These are phyloP conservation scores for Corynorhinus townsendii DNA, from an alignment of 2,113 vertebrate species.

Conservation along the genomic window DNA sequence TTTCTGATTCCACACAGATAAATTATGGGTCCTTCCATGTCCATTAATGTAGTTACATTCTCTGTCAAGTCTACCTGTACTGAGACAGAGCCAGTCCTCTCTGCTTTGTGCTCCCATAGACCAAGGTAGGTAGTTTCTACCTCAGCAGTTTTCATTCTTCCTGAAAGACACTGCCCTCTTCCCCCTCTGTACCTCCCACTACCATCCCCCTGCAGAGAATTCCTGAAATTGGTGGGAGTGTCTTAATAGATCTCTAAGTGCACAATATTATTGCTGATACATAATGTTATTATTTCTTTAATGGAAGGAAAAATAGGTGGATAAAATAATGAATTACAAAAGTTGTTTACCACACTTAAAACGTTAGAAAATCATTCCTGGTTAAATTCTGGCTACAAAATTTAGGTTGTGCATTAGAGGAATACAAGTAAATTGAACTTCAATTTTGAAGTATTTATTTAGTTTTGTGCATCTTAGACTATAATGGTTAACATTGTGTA, in stretches of 20 bases:
- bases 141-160: background rate
- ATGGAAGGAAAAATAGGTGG: background rate
- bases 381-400: background rate
- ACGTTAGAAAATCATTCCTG: background rate
- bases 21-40: background rate
- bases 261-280: background rate
- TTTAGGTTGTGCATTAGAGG: background rate
- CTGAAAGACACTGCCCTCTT: background rate
- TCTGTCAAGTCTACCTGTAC: background rate
- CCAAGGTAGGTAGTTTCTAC: background rate
- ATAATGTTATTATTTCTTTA: background rate
- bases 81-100: background rate
- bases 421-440: background rate
- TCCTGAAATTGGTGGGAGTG: background rate
- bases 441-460: background rate
- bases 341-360: background rate
- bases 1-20: background rate
- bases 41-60: background rate
- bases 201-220: background rate
- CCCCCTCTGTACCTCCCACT: fast-evolving
- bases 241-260: background rate
- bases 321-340: background rate
- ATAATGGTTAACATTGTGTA: background rate
- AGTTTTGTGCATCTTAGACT: background rate
- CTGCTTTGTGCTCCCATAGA: background rate